Evolutionary conservation across 2,797 vertebrate species (phyloP).

Genomic region (Agapornis canus): DNA sequence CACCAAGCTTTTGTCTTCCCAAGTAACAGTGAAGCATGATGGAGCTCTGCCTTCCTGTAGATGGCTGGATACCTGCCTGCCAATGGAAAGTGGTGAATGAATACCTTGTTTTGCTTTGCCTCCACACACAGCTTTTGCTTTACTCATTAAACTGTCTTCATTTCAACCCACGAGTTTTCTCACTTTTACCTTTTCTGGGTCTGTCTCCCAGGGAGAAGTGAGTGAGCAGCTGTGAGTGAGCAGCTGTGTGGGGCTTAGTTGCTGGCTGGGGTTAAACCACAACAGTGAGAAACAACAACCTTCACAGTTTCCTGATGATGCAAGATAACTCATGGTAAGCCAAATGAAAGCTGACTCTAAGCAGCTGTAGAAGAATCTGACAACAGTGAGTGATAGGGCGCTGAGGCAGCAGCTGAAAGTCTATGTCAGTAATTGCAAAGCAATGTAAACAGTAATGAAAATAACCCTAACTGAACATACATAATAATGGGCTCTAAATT

Average conservation of each 20-base stretch:
- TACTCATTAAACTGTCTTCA: neutral
- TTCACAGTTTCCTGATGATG: neutral
- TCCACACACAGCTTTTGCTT: neutral
- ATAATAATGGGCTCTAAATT: neutral
- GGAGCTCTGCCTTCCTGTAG: neutral
- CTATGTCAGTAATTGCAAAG: neutral
- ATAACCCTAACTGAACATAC: neutral
- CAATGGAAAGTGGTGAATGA: neutral
- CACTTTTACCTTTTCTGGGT: neutral
- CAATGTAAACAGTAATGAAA: neutral
- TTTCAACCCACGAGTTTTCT: neutral
- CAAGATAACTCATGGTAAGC: neutral
- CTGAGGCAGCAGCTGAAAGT: neutral
- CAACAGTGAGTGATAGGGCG: neutral
- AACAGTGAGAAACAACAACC: neutral
- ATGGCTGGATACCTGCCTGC: neutral
- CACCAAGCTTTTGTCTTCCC: too few relatives aligned
- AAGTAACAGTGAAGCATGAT: neutral
- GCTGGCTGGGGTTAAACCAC: neutral
- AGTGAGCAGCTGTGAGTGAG: neutral
- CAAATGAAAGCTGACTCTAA: neutral
- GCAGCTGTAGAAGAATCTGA: neutral
- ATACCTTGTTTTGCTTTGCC: neutral
- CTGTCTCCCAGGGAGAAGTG: neutral
- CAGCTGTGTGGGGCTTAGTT: neutral